Conservation (phyloP, 2,888 invertebrate species). For the Hyles lineata region DNA sequence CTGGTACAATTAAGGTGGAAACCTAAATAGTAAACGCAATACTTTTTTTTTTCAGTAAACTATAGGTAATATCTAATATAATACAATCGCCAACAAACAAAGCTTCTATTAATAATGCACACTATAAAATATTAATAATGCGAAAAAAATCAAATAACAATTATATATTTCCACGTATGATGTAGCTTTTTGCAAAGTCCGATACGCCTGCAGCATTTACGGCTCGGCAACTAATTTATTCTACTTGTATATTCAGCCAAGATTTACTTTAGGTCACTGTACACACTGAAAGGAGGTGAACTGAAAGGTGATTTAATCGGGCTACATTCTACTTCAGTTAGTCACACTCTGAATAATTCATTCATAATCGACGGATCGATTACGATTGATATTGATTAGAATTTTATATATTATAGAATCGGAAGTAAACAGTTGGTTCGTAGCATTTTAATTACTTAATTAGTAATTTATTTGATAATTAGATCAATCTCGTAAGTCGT, state of each 20-base stretch:
- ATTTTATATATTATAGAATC: constrained; percentile 8
- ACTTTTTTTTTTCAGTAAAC: too few species aligned
- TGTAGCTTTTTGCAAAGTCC: not conserved
- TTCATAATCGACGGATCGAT: constrained; percentile 46
- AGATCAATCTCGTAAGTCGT: too few species aligned
- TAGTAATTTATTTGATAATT: too few species aligned
- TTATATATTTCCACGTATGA: too few species aligned
- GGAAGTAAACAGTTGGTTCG: not conserved
- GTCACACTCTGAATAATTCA: constrained; percentile 50
- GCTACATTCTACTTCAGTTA: constrained; percentile 21
- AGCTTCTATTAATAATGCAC: too few species aligned
- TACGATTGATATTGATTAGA: constrained; percentile 42
- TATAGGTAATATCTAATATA: too few species aligned
- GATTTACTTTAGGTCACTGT: not conserved
- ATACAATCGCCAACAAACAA: too few species aligned
- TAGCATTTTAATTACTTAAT: not conserved
- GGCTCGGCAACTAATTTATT: not conserved
- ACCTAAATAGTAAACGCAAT: not conserved
- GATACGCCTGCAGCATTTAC: not conserved
- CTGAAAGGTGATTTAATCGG: not conserved
- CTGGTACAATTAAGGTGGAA: not conserved
- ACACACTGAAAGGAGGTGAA: not conserved
- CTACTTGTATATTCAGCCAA: not conserved
- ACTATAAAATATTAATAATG: too few species aligned
- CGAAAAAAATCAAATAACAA: too few species aligned